Evolutionary conservation across 2,888 invertebrate genomes (phyloP).

Genomic region (Drosophila longiperda): DNA sequence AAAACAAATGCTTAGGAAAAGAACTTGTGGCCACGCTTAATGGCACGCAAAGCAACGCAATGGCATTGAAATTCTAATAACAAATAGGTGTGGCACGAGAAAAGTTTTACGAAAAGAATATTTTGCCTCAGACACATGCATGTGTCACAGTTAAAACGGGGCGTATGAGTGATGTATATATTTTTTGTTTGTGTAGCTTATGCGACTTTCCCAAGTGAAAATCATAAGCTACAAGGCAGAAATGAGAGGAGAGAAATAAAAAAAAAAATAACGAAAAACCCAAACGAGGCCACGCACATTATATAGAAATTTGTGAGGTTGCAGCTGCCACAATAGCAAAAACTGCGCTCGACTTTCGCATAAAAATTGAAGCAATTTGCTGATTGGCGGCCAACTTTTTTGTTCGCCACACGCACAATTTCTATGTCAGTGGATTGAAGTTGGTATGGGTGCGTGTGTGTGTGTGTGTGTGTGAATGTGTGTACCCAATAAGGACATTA

Average conservation of each 20-base stretch:
- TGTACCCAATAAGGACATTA: conserved; percentile 60
- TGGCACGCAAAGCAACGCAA: conserved; percentile 56
- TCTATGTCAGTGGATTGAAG: conserved; percentile 24
- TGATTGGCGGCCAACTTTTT: conserved; percentile 54
- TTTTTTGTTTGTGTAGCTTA: conserved; percentile 4
- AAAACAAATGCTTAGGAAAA: conserved; percentile 28
- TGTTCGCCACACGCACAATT: conserved; percentile 50
- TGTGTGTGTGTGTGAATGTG: background rate
- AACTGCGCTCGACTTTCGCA: conserved; percentile 62
- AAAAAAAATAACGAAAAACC: conserved; percentile 14
- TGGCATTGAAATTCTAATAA: conserved; percentile 54
- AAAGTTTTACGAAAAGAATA: conserved; percentile 8
- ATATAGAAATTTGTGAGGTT: conserved; percentile 72
- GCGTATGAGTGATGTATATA: conserved; percentile 51
- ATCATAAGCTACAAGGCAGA: conserved; percentile 38
- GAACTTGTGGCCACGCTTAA: conserved; percentile 31
- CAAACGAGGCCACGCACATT: conserved; percentile 78
- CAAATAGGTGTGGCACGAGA: conserved; percentile 34
- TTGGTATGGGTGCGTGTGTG: background rate
- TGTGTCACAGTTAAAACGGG: conserved; percentile 28
- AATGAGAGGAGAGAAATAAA: conserved; percentile 1
- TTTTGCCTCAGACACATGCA: conserved; percentile 3
- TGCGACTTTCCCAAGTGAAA: conserved; percentile 62
- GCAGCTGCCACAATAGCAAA: conserved; percentile 48
- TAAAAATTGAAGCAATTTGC: conserved; percentile 69